Percentiles rank a stretch among this genome's conserved stretches.
These are phyloP conservation scores for Agrilus mali DNA, from an alignment of 2,888 invertebrate genomes.

Conservation along the genomic window DNA sequence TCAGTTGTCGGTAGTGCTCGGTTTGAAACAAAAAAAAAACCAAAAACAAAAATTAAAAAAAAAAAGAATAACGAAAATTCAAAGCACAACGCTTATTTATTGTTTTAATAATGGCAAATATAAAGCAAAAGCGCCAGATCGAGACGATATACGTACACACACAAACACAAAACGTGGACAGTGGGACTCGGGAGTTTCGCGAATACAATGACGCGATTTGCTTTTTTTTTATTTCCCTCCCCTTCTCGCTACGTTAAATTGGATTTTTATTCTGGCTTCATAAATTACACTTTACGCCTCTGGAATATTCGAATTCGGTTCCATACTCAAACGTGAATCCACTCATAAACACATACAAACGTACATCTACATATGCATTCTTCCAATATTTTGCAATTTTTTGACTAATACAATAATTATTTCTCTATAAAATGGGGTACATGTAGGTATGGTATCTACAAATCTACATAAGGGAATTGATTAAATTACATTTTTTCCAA, in stretches of 20 bases:
- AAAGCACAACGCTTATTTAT: constrained; percentile 37
- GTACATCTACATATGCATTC: no score
- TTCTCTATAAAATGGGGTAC: no score
- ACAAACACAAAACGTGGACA: no score
- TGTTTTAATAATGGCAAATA: constrained; percentile 39
- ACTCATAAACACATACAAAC: no score
- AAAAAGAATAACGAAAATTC: constrained; percentile 34
- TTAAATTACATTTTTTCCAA: no score
- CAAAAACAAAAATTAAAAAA: constrained; percentile 5
- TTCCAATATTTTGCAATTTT: no score
- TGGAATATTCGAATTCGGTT: constrained; percentile 14
- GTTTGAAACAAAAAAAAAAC: constrained; percentile 4
- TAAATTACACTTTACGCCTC: constrained; percentile 23
- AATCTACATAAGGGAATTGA: no score
- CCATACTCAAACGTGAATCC: no score
- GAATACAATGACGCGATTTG: no score
- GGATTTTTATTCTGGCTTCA: constrained; percentile 33
- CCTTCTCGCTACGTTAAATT: constrained; percentile 24
- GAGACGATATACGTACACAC: background rate
- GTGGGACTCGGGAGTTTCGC: no score
- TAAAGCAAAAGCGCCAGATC: constrained; percentile 24
- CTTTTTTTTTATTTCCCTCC: constrained; percentile 4
- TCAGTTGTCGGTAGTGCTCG: constrained; percentile 30
- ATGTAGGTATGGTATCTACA: no score
- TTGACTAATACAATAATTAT: no score